These are phyloP conservation scores for Helicoverpa assulta DNA, from an alignment of 2,888 invertebrate genomes.

Conservation along the genomic window DNA sequence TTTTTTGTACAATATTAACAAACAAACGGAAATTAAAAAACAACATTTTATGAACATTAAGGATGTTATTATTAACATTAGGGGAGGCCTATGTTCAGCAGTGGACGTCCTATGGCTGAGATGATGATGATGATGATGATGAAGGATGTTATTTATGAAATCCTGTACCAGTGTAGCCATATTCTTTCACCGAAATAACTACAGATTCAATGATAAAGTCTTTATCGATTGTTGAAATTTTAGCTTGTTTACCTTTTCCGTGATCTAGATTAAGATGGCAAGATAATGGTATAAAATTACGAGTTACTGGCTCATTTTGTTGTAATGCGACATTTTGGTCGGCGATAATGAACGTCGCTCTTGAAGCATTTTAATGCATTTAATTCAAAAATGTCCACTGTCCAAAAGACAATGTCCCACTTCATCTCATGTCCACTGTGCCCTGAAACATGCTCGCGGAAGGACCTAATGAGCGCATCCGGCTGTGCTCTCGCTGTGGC, in stretches of 20 bases:
- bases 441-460: too few species aligned
- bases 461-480: too few species aligned
- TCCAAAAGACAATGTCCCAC: too few species aligned
- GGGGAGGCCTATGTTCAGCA: too few species aligned
- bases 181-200: constrained; percentile 29
- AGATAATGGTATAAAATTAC: constrained; percentile 5
- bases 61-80: constrained; percentile 12
- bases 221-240: constrained; percentile 9
- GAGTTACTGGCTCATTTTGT: constrained; percentile 11
- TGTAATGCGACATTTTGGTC: neutral
- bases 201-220: constrained; percentile 22
- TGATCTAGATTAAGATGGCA: neutral
- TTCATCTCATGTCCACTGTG: too few species aligned
- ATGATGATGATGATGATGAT: too few species aligned
- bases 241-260: neutral
- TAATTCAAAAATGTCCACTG: too few species aligned
- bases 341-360: too few species aligned
- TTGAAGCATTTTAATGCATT: too few species aligned
- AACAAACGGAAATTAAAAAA: constrained; percentile 1
- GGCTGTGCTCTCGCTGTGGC: too few species aligned
- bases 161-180: neutral
- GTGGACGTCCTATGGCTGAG: too few species aligned
- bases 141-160: constrained; percentile 6
- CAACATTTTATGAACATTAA: constrained; percentile 1
- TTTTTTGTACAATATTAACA: neutral